Base-by-base conservation (phyloP, 2,888 invertebrate species). In the Petrolisthes cinctipes region DNA sequence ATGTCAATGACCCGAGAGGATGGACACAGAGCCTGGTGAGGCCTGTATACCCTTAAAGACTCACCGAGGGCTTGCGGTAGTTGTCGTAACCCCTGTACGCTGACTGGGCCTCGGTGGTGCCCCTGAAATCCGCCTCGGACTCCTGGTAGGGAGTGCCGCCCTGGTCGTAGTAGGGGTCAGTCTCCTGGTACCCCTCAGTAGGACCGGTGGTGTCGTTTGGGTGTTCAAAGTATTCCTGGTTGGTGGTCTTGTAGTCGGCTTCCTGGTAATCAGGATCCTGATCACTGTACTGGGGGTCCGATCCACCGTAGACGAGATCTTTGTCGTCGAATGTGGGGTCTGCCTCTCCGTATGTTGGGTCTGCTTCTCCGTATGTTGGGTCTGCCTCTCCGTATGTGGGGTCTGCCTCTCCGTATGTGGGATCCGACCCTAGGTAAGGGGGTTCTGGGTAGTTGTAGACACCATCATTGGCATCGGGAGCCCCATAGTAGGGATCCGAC, bases 11-110 rank as follows among this genome's bases (percentile, higher is more conserved):
- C n/a, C n/a, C n/a, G n/a, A n/a, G n/a, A n/a, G n/a, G n/a, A n/a
- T n/a, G n/a, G n/a, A n/a, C n/a, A n/a, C n/a, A n/a, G n/a, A n/a
- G n/a, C n/a, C n/a, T n/a, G n/a, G n/a, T n/a, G n/a, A n/a, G n/a
- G n/a, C n/a, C n/a, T n/a, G n/a, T n/a, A n/a, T n/a, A n/a, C n/a
- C n/a, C n/a, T n/a, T n/a, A n/a, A n/a, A 71, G 23, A 71, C 89
- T 83, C 9, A 86, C 89, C 86, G 80, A 51, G 17, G 81, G 56
- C 84, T 75, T 71, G 6, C 54, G 11, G 84, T 86, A 66, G 71
- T 51, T 75, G 51, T 82, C 86, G 82, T 86, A 86, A 20, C 71
- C 82, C 54, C 83, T 73, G 82, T 89, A 89, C 23, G 86, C 84
- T 5, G 86, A 79, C 78, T 85, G 73, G 80, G 79, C 73, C 80